Base-by-base conservation (phyloP, 2,888 invertebrate species). In the Ichneumon xanthorius region DNA sequence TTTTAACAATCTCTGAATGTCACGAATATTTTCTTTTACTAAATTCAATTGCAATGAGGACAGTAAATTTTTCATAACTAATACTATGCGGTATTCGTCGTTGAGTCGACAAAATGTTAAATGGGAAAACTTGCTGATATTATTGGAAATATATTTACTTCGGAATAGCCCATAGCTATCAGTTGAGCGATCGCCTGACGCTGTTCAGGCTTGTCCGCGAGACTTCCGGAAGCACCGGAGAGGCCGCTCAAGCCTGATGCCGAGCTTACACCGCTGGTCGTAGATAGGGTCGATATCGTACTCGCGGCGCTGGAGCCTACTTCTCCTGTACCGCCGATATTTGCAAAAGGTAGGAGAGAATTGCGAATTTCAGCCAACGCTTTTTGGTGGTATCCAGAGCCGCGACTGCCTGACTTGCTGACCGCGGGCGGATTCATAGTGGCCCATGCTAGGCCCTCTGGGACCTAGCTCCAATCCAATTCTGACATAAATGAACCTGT, bases 291-390 rank as follows among this genome's bases (percentile, higher is more conserved):
- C 79, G 95, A 96, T 90, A 97, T 97, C 75, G 97, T 97, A 94
- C 97, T 97, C 78, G 97, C 97, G 50, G 97, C 97, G 89, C 97
- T 97, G 0, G 96, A 96, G 88, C 96, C 96, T 58, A 96, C 95
- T 71, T 96, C 96, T 89, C 96, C 96, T 5, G 95, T 94, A 89
- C 95, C 94, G 91, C 95, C 94, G 95, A 96, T 94, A 92, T 97
- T 97, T 78, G 97, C 97, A 94, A 97, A 97, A 77, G 97, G 97
- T 91, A 97, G 95, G 90, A 97, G 94, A 85, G 97, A 97, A 94
- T 97, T 97, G 90, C 97, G 96, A 92, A 97, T 98, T 94, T 97
- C 97, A 94, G 97, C 97, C 94, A 98, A 96, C 93, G 97, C 97
- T 95, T 97, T 97, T 94, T 97, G 97, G 95, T 97, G 97, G 95